Base-by-base conservation (phyloP, 2,888 invertebrate genomes). In the Spodoptera exigua region DNA sequence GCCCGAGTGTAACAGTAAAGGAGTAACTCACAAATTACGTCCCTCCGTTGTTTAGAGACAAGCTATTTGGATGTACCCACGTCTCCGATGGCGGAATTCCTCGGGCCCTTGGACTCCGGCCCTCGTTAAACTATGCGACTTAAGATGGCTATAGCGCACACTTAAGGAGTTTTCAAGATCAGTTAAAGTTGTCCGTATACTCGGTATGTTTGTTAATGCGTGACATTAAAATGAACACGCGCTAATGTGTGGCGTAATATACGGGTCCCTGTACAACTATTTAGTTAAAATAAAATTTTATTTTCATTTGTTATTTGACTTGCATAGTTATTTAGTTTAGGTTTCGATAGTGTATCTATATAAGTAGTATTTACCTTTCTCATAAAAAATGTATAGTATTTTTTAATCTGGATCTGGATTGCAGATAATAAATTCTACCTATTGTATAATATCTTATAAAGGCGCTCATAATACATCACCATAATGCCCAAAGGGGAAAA, bases 41-140 rank as follows among this genome's bases (percentile, higher is more conserved):
- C 58, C 70, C 81, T 78, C 79, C 79, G 76, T 82, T 76, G 81
- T 82, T 81, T 79, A 77, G 77, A 82, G 80, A 80, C 81, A 83
- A 87, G 88, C 87, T 88, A 89, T 90, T 90, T 85, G 83, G 84
- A 87, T 88, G 85, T 84, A 81, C 83, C 85, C 88, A 88, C 89
- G 88, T 89, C 80, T 71, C 69, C 72, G 64, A 78, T 74, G 72
- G 77, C 70, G 71, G 78, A 81, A 90, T 90, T 90, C 88, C 86
- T 83, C 65, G 61, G 76, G 67, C 86, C 63, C 59, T 58, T 45
- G 58, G 65, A 43, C 44, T 45, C 32, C 35, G 39, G 16, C 45
- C 83, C 83, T 86, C 79, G 74, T 80, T 81, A 81, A 90, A 90
- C 87, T 88, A 90, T 91, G 86, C 79, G 82, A 74, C 84, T 87